These are phyloP conservation scores for Acronicta psi DNA, from an alignment of 2,888 invertebrate genomes.

Conservation along the genomic window DNA sequence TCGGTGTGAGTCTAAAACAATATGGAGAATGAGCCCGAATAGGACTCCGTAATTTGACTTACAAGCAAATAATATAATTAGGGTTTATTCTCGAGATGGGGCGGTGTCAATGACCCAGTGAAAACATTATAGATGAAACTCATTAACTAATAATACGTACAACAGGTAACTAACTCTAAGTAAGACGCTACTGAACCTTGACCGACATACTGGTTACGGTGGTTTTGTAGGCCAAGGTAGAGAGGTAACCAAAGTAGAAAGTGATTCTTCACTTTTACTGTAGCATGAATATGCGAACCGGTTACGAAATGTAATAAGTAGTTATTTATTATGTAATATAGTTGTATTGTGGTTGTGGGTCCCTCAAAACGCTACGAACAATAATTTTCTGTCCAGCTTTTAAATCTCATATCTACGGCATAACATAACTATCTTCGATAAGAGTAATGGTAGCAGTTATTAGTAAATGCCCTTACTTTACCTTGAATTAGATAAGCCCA, in stretches of 20 bases:
- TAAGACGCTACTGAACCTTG: conserved; percentile 51
- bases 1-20: too few species aligned
- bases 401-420: not conserved
- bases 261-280: conserved; percentile 46
- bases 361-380: conserved; percentile 1
- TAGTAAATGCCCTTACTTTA: conserved; percentile 46
- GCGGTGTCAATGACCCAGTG: not conserved
- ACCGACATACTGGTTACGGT: conserved; percentile 35
- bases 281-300: conserved; percentile 40
- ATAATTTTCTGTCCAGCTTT: not conserved
- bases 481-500: conserved; percentile 47
- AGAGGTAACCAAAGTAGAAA: conserved; percentile 51
- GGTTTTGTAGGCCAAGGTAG: conserved; percentile 43
- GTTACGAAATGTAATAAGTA: conserved; percentile 13
- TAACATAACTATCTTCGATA: conserved; percentile 28
- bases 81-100: not conserved
- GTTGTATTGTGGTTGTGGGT: conserved; percentile 26
- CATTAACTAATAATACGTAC: conserved; percentile 2
- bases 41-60: not conserved
- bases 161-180: conserved; percentile 17
- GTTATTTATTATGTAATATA: conserved; percentile 9
- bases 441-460: conserved; percentile 37
- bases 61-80: not conserved
- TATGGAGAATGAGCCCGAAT: not conserved
- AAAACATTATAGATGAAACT: not conserved